Conservation (phyloP, 2,113 vertebrate genomes). For the Tiliqua scincoides region DNA sequence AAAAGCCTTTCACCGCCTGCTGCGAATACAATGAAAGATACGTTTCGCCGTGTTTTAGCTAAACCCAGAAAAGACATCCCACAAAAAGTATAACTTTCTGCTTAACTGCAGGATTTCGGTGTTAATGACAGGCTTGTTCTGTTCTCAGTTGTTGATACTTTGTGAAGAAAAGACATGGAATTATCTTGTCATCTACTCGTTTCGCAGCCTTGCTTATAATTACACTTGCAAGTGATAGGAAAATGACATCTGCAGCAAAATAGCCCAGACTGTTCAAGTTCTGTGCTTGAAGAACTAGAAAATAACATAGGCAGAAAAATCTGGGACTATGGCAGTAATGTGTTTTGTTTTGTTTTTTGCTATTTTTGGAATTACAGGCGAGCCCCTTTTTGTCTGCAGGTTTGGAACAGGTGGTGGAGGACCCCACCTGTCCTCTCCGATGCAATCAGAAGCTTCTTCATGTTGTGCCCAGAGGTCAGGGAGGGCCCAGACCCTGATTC, state of each 20-base stretch:
- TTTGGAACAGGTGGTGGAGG: too few species aligned
- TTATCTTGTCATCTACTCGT: slow-evolving; percentile 49
- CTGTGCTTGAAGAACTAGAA: neutral
- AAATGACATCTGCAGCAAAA: neutral
- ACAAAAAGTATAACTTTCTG: slow-evolving; percentile 23
- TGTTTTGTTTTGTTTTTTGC: neutral
- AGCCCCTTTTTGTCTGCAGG: too few species aligned
- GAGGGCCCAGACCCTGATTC: too few species aligned
- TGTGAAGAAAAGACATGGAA: slow-evolving; percentile 37
- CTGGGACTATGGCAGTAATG: neutral
- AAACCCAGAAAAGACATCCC: neutral
- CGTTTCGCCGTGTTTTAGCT: neutral
- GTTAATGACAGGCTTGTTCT: slow-evolving; percentile 48
- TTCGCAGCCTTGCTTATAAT: slow-evolving; percentile 24
- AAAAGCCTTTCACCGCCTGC: slow-evolving; percentile 1
- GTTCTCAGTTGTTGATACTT: slow-evolving; percentile 21
- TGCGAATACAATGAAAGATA: neutral
- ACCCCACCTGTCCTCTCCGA: too few species aligned
- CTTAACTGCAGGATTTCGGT: slow-evolving; percentile 45
- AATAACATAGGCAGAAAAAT: neutral
- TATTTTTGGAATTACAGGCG: neutral
- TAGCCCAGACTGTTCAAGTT: slow-evolving; percentile 26
- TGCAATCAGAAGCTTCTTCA: too few species aligned
- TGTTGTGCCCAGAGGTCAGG: too few species aligned
- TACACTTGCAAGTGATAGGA: neutral